Evolutionary conservation across 2,888 invertebrate genomes (phyloP), one percentile per base, ranked within the genome.

Genomic region (Brachylomia viminalis): DNA sequence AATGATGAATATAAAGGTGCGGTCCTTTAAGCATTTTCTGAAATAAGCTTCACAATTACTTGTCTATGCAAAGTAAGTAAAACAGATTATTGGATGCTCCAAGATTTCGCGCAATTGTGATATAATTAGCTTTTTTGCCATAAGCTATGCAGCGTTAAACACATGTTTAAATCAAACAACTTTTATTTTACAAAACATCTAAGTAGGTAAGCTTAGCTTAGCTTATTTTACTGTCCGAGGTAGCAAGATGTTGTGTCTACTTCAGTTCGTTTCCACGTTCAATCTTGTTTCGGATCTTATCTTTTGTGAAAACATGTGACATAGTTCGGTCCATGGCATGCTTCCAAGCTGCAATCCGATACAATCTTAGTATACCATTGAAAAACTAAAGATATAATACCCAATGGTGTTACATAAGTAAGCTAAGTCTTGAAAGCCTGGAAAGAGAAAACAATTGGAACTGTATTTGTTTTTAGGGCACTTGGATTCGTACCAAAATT

Each of bases 241-340:
- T 45, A 61, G 15, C 20, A 38, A 73, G 6, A 54, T 54, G 45
- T 20, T 38, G 4, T 62, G 8, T n/a, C 20, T 47, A 33, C 27
- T 82, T 49, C 33, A 30, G 17, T 15, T 49, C 15, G 47, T 49
- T 47, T 62, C n/a, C n/a, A 42, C 1, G 33, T 61, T 45, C 23
- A n/a, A 78, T 54, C 38, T 83, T 17, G 17, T 30, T 56, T 33
- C 17, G 2, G 17, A 76, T 82, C 27, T 64, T 59, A 67, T 64
- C 27, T 62, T 83, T 54, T 56, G 8, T 30, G 33, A 58, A 58
- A 79, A 69, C 33, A 23, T 20, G 79, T 68, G 79, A 52, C 62
- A 68, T 62, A 83, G 56, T 79, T 79, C 23, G 23, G 30, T 64
- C 33, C 70, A 27, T 79, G 84, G 84, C 79, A 45, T 49, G 13